Evolutionary conservation across 1,140 invertebrate genomes (phyloP), one percentile per base, ranked within the genome.

Genomic region (Hydropsyche tenuis): DNA sequence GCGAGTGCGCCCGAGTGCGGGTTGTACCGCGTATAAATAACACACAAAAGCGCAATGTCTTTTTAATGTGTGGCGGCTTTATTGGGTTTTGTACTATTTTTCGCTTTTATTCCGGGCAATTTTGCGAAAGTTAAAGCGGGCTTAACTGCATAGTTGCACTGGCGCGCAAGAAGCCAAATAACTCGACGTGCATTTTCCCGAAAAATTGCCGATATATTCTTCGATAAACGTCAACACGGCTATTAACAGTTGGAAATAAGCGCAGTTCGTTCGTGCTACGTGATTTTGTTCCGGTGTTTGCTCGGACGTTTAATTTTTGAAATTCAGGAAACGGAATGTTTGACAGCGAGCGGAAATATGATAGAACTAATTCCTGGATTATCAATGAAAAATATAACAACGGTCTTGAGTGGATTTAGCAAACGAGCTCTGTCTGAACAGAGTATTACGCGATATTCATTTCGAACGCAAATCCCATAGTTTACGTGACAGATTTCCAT

Each of bases 91-190:
- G 65, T 69, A 46, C 45, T 42, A 16, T 30, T 42, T 22, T 1
- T 43, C 56, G 46, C 46, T 69, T 69, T 69, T 69, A 51, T 69
- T 48, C 65, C 23, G 16, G 23, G 46, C 68, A 70, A 70, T 70
- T 70, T 70, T 20, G 37, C 68, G n/a, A 43, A 70, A 70, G 48
- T 70, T 70, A 70, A 37, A 37, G 68, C 30, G 51, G 20, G 27
- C 51, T 53, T 60, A 70, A 70, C 68, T 70, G 48, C 68, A 46
- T 37, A 37, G 30, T 9, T 37, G 30, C 30, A 37, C 30, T 9
- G 30, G 9, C 3, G 48, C 23, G 42, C 46, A 42, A 46, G 51
- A 70, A 42, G 48, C 68, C 46, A 70, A 70, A 56, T 56, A 70
- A 53, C 68, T 30, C 45, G 14, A 37, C 1, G 68, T 70, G 68